Evolutionary conservation across 37 sponge, comb jelly and placozoan species (phyloP).

Genomic region (Dysidea cf. avara): DNA sequence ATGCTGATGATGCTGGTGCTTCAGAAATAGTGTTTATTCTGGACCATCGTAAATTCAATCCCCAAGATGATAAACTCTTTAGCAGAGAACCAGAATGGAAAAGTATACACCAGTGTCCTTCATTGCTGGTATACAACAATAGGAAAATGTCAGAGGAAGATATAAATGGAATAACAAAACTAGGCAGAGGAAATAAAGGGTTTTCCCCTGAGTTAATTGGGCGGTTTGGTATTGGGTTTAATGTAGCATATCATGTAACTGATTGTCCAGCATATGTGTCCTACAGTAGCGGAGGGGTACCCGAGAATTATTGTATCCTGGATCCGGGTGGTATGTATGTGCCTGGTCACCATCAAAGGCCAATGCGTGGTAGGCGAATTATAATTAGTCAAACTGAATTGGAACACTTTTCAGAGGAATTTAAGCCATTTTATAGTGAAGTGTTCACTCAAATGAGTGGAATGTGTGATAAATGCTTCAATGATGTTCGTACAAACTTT

Average conservation of each 20-base stretch:
- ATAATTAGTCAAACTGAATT: not conserved
- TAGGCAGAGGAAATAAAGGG: slow-evolving; percentile 77
- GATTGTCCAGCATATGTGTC: slow-evolving; percentile 79
- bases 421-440: slow-evolving; percentile 43
- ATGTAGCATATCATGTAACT: slow-evolving; percentile 84
- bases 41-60: slow-evolving; percentile 32
- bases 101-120: slow-evolving; percentile 43
- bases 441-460: slow-evolving; percentile 12
- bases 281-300: slow-evolving; percentile 25
- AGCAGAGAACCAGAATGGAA: slow-evolving; percentile 40
- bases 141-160: slow-evolving; percentile 65
- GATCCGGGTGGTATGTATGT: slow-evolving; percentile 57
- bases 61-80: slow-evolving; percentile 23
- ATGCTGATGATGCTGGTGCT: slow-evolving; percentile 84
- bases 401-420: slow-evolving; percentile 38
- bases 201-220: slow-evolving; percentile 62
- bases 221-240: slow-evolving; percentile 86
- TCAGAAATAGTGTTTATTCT: slow-evolving; percentile 67
- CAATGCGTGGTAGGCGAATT: slow-evolving; percentile 34
- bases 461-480: slow-evolving; percentile 10
- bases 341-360: not conserved
- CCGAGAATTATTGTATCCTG: slow-evolving; percentile 64
- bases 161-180: slow-evolving; percentile 61
- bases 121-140: slow-evolving; percentile 73
- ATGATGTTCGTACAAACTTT: not conserved